A percentile compares a stretch with the other conserved stretches of the same genome.
Evolutionary conservation across 1,140 invertebrate species (phyloP).

Genomic region (Choristoneura fumiferana): DNA sequence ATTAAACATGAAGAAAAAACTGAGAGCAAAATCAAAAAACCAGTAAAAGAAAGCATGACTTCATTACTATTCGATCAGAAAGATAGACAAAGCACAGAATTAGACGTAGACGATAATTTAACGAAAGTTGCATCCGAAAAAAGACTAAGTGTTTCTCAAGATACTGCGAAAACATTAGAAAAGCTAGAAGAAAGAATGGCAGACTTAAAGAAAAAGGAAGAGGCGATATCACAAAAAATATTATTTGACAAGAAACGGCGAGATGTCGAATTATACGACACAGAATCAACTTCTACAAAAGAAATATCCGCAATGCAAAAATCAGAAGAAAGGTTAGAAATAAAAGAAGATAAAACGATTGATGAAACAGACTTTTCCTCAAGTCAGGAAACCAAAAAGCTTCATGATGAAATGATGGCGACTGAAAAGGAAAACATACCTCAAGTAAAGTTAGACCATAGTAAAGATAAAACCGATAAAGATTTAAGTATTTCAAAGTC

Average conservation of each 20-base stretch:
- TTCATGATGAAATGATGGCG: conserved; percentile 1
- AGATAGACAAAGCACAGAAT: background rate
- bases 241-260: background rate
- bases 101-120: background rate
- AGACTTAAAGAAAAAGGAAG: conserved; percentile 55
- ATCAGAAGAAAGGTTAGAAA: background rate
- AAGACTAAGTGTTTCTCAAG: conserved; percentile 50
- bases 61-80: background rate
- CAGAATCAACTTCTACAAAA: background rate
- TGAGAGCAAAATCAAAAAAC: conserved; percentile 1
- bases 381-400: background rate
- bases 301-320: background rate
- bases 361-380: background rate
- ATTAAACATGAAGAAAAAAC: too few relatives aligned
- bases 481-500: too few relatives aligned
- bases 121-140: conserved; percentile 34
- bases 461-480: too few relatives aligned
- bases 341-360: background rate
- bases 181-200: conserved; percentile 67
- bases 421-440: background rate
- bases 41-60: conserved; percentile 16
- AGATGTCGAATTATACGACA: background rate
- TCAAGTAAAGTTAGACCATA: background rate
- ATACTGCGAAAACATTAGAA: conserved; percentile 67
- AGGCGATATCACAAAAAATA: conserved; percentile 23